Base-by-base conservation (phyloP, 2,888 invertebrate species). In the Pandemis heparana region DNA sequence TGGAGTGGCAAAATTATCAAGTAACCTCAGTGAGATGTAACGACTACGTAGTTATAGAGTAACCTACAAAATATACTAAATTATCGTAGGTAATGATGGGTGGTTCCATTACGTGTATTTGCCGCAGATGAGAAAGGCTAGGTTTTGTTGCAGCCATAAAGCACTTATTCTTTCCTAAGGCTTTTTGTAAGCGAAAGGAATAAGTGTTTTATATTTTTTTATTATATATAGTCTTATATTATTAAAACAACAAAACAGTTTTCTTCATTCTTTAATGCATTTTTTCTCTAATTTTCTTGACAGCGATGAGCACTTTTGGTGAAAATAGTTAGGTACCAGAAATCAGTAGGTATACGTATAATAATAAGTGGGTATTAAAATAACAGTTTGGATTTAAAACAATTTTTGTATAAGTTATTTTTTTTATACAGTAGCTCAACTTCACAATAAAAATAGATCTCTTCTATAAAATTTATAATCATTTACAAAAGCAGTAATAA, bases 231-330 rank as follows among this genome's bases (percentile, higher is more conserved):
- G n/a, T n/a, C 14, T 5, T n/a, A 53, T 53, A 69, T 51, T 65
- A 82, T 79, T 79, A 77, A 92, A 91, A 92, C 89, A 85, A 87
- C 76, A 65, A 76, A 66, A 76, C 86, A 76, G 84, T 91, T 93
- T 91, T 93, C 92, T 90, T 92, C 94, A 91, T 93, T 92, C 92
- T 94, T 95, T 95, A 95, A 94, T 95, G 95, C 94, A 92, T 92
- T 94, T 94, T 94, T 94, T 94, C 88, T 90, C 94, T 94, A 94
- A 94, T 92, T 93, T 94, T 94, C 92, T 94, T 93, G 95, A 95
- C 95, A 96, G 95, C 95, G 95, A 95, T 96, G 96, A 96, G 96
- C 96, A 96, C 96, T 96, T 96, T 95, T 95, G 96, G 96, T 96
- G 95, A 95, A 95, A 95, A 92, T 92, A 94, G 73, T 74, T 74